Conservation (phyloP, 2,113 vertebrate genomes). For the Chionis minor region DNA sequence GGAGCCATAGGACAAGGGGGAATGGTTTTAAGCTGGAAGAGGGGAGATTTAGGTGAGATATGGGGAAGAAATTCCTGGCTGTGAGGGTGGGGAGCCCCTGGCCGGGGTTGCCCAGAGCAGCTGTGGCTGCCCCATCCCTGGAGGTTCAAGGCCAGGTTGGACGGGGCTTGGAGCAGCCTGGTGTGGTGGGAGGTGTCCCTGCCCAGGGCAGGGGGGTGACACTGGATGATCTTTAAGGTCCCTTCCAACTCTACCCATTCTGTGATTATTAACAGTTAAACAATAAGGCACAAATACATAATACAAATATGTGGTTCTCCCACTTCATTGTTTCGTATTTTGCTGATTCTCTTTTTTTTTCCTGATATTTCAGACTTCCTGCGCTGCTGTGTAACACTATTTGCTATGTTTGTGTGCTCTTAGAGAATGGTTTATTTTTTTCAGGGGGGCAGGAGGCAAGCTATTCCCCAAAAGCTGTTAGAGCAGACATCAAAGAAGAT, state of each 20-base stretch:
- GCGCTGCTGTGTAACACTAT: not conserved
- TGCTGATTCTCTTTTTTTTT: not conserved
- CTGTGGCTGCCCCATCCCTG: not conserved
- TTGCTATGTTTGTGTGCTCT: not conserved
- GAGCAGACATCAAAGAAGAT: conserved; percentile 25
- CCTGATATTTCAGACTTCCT: not conserved
- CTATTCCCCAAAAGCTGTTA: not conserved
- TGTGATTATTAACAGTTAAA: not conserved
- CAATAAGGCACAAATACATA: not conserved
- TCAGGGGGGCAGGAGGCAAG: not conserved
- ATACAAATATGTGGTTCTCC: not conserved
- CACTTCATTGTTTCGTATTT: not conserved
- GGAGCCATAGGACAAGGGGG: not conserved
- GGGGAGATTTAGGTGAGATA: not conserved
- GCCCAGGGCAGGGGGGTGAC: not conserved
- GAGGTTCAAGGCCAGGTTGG: not conserved
- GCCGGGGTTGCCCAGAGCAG: not conserved
- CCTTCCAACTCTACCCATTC: not conserved
- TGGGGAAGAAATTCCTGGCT: not conserved
- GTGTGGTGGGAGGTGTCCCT: not conserved
- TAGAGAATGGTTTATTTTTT: not conserved
- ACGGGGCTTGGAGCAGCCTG: not conserved
- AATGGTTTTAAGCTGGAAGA: not conserved
- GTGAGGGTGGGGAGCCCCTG: not conserved
- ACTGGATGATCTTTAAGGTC: not conserved